Evolutionary conservation across 2,888 invertebrate species (phyloP), one percentile per base, ranked within the genome.

Genomic region (Lasioglossum lativentre): DNA sequence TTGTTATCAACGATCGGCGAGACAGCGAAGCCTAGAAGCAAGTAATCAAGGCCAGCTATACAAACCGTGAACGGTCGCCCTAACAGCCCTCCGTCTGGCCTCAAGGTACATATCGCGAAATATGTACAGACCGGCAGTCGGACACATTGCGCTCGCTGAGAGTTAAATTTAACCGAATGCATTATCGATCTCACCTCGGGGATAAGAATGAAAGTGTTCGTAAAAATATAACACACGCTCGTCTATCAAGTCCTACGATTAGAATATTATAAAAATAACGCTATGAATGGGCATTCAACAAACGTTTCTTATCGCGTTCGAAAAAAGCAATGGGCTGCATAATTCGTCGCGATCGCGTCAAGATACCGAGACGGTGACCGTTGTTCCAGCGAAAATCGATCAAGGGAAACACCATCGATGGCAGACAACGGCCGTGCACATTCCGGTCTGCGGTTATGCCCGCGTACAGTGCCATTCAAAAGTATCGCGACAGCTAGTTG

Each of bases 361-460:
- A 34, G 63, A 40, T 52, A 72, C 42, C 27, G 19, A 38, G 70
- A 71, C 40, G 40, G 16, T 16, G 63, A 27, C 16, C 30, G 19
- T 63, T n/a, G n/a, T 56, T n/a, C 56, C 56, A 72, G 76, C 68
- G 66, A 23, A 47, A 76, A 66, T 73, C 86, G 88, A 90, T 89
- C 88, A 78, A 82, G 85, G 76, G 71, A 71, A 71, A 80, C 68
- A 38, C 68, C 68, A 88, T 88, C 42, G 81, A 74, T 80, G 66
- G 72, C 59, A 81, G 34, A 68, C 38, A 38, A 34, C 52, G 73
- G 72, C 40, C 75, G 23, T 75, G 82, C 78, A n/a, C n/a, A 84
- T 82, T 88, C 87, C 74, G 63, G 47, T 68, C 76, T 66, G 76
- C 40, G 72, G 52, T 68, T 38, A 23, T 30, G 23, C 34, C 38